A percentile compares a stretch with the other conserved stretches of the same genome.
Conservation (phyloP, 2,888 invertebrate genomes). For the Thumatha senex region DNA sequence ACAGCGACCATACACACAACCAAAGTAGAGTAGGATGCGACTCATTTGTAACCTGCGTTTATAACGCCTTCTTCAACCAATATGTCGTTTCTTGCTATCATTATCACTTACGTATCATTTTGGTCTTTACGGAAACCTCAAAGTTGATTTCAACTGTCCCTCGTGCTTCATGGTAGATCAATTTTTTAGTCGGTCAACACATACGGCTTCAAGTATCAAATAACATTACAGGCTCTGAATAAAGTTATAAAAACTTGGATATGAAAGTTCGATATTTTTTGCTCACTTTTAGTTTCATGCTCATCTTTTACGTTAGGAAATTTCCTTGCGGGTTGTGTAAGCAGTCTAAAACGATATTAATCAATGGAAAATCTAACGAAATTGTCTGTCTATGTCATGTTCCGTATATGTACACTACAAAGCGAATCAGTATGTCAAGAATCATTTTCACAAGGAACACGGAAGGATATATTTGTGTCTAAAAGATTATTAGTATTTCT, state of each 20-base stretch:
- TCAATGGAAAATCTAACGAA: not conserved
- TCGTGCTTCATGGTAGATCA: slow-evolving; percentile 15
- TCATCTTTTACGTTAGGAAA: no score
- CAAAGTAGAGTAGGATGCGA: slow-evolving; percentile 59
- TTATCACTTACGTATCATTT: not conserved
- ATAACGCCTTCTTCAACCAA: slow-evolving; percentile 17
- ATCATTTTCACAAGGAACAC: no score
- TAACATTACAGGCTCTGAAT: not conserved
- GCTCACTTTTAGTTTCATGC: not conserved
- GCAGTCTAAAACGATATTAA: no score
- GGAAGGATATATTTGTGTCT: no score
- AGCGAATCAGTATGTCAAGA: no score
- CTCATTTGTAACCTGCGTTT: slow-evolving; percentile 65
- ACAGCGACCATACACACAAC: no score
- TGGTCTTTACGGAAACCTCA: no score
- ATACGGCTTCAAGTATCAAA: slow-evolving; percentile 13
- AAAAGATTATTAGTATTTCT: slow-evolving; percentile 28
- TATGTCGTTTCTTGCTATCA: not conserved
- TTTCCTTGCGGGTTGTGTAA: no score
- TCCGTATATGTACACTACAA: no score
- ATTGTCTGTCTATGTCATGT: no score
- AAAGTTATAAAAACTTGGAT: not conserved
- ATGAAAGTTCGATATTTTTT: not conserved
- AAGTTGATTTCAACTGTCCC: not conserved
- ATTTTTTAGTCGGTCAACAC: not conserved